Percentiles rank a stretch among this genome's conserved stretches.
These are phyloP conservation scores for Hycleus cichorii DNA, from an alignment of 1,140 invertebrate species.

Conservation along the genomic window DNA sequence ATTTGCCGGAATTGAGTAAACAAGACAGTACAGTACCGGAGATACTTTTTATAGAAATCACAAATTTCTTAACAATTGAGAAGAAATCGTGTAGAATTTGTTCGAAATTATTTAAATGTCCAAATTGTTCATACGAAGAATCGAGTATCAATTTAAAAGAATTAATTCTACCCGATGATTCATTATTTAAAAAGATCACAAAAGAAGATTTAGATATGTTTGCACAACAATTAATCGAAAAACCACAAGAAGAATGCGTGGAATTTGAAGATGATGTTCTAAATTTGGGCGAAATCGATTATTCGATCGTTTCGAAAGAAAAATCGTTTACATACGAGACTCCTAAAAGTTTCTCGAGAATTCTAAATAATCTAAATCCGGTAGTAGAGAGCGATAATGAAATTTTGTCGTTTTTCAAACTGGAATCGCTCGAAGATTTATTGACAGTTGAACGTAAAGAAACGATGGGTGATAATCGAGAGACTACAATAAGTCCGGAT, in stretches of 20 bases:
- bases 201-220: constrained; percentile 12
- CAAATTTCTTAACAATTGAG: constrained; percentile 15
- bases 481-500: neutral
- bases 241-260: neutral
- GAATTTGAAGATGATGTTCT: constrained; percentile 5
- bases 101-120: constrained; percentile 15
- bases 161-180: constrained; percentile 12
- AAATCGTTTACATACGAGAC: constrained; percentile 24
- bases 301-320: neutral
- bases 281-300: neutral
- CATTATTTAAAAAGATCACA: constrained; percentile 20
- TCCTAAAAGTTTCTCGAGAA: constrained; percentile 20
- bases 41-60: constrained; percentile 18
- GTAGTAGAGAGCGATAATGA: neutral
- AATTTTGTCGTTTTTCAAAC: constrained; percentile 17
- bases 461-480: neutral
- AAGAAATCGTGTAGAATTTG: constrained; percentile 16
- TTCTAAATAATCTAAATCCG: constrained; percentile 17
- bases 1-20: neutral
- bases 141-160: constrained; percentile 1
- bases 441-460: neutral
- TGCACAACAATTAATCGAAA: neutral
- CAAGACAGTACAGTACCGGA: neutral
- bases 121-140: neutral
- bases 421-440: constrained; percentile 15